Evolutionary conservation across 2,113 vertebrate genomes (phyloP).

Genomic region (Calypte anna): DNA sequence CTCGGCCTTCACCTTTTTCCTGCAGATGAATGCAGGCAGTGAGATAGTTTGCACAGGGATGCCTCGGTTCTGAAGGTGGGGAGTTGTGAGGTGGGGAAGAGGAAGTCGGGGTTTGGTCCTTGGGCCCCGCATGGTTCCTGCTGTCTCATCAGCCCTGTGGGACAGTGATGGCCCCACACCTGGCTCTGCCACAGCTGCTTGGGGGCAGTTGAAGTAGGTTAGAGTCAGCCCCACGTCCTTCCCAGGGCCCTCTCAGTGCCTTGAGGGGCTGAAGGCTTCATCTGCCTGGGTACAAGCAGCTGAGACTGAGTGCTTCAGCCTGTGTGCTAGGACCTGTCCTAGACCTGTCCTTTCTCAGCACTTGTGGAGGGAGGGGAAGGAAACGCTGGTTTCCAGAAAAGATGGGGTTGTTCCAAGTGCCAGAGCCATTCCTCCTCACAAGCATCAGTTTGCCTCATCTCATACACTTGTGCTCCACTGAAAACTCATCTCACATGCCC

Average conservation of each 20-base stretch:
- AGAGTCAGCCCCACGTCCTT: not conserved
- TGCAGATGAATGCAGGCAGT: not conserved
- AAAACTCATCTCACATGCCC: not conserved
- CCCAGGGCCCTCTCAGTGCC: fast-evolving
- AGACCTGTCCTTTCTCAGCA: not conserved
- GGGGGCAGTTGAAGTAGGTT: not conserved
- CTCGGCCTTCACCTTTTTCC: not conserved
- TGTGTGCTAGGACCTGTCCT: not conserved
- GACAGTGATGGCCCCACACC: not conserved
- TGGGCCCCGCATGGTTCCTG: fast-evolving
- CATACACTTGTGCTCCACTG: not conserved
- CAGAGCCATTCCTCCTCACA: not conserved
- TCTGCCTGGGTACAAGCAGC: not conserved
- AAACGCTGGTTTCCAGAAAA: not conserved
- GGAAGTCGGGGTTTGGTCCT: fast-evolving
- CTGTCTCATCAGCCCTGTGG: not conserved
- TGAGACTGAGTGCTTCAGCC: not conserved
- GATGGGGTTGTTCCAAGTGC: not conserved
- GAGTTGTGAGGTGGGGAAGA: not conserved
- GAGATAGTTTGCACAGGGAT: not conserved
- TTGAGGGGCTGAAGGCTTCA: not conserved
- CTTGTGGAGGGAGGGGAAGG: not conserved
- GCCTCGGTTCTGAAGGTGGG: not conserved
- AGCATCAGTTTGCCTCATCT: not conserved
- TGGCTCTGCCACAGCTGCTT: not conserved